Percentiles rank a stretch among this genome's conserved stretches.
phyloP scores from a whole-genome alignment of 2,113 vertebrate species.

The Notarius lentiginosus region DNA sequence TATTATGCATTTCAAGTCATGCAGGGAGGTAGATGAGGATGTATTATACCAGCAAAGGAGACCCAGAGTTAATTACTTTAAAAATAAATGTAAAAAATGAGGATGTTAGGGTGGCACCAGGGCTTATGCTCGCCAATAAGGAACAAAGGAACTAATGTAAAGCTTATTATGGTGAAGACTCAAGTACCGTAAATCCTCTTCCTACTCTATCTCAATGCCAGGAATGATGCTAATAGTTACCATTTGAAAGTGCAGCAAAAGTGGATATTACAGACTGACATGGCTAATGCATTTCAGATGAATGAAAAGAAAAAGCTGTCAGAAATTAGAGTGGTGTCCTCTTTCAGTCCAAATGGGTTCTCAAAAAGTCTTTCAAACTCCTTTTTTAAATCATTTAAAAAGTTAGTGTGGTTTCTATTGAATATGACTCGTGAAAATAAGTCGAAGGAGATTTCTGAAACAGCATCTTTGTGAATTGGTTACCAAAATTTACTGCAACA shows the following conservation, averaged over 20 bases:
- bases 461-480: not conserved
- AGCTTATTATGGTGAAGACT: not conserved
- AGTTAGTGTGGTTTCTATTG: not conserved
- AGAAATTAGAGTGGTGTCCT: not conserved
- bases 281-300: slow-evolving; percentile 18
- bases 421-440: too few species aligned
- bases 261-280: not conserved
- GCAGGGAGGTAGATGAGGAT: not conserved
- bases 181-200: not conserved
- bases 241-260: not conserved
- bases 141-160: not conserved
- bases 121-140: not conserved
- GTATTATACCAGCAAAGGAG: not conserved
- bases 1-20: not conserved
- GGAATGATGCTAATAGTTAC: slow-evolving; percentile 11
- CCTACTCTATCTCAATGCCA: not conserved
- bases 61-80: not conserved
- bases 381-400: not conserved
- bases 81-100: not conserved
- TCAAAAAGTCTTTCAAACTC: not conserved
- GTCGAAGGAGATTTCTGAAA: not conserved
- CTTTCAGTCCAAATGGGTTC: not conserved
- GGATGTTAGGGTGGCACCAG: not conserved
- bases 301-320: not conserved
- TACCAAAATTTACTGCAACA: not conserved